Conservation (phyloP, 2,113 vertebrate species). For the Empidonax traillii region DNA sequence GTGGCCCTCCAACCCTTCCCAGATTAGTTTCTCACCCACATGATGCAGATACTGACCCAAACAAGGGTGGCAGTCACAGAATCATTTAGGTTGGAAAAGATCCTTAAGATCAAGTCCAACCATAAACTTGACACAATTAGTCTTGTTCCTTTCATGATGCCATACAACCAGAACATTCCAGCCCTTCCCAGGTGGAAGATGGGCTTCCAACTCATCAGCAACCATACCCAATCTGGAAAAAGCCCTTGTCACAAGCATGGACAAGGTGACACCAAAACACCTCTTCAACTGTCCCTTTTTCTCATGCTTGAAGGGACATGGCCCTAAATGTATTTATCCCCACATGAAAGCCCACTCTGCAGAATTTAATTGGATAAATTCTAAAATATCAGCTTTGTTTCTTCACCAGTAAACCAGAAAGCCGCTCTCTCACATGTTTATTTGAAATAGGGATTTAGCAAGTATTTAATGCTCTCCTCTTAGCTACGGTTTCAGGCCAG, state of each 20-base stretch:
- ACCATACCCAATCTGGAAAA: neutral
- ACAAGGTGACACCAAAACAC: neutral
- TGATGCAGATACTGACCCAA: neutral
- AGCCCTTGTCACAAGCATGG: neutral
- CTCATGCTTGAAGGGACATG: neutral
- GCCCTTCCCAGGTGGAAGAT: neutral
- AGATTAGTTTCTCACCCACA: neutral
- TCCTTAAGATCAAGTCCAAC: neutral
- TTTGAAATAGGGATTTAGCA: slow-evolving; percentile 50
- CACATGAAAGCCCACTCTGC: neutral
- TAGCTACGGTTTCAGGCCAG: slow-evolving; percentile 3
- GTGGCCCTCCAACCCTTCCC: neutral
- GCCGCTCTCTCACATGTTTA: neutral
- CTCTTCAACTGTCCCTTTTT: neutral
- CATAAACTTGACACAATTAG: neutral
- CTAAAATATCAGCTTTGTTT: slow-evolving; percentile 50
- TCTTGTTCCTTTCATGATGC: neutral
- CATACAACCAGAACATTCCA: neutral
- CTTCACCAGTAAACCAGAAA: slow-evolving; percentile 45
- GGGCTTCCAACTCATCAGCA: neutral
- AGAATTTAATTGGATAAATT: slow-evolving; percentile 16
- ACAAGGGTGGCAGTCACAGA: neutral
- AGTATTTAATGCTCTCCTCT: slow-evolving; percentile 30
- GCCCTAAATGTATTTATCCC: neutral
- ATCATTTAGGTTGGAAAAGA: neutral